Conservation (phyloP, 1,140 invertebrate genomes). For the Ostrea edulis region DNA sequence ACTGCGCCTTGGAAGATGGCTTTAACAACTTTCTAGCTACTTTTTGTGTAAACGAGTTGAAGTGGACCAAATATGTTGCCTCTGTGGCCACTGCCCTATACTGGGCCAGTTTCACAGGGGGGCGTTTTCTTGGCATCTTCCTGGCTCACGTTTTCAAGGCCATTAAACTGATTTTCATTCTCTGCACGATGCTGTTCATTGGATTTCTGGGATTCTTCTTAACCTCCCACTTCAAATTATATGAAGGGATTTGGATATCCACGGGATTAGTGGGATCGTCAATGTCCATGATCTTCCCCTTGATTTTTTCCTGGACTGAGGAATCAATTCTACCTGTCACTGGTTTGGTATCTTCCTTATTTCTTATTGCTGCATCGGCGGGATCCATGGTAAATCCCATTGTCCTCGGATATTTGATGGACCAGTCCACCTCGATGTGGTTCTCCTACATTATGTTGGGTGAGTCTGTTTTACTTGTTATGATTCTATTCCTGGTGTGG, state of each 20-base stretch:
- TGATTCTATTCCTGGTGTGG: slow-evolving; percentile 21
- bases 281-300: slow-evolving; percentile 64
- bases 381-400: slow-evolving; percentile 61
- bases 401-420: slow-evolving; percentile 64
- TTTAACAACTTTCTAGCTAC: slow-evolving; percentile 57
- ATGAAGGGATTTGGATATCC: slow-evolving; percentile 61
- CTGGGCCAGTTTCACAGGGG: slow-evolving; percentile 57
- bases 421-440: slow-evolving; percentile 55
- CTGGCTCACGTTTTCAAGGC: slow-evolving; percentile 45
- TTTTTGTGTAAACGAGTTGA: slow-evolving; percentile 60
- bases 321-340: slow-evolving; percentile 59
- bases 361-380: slow-evolving; percentile 53
- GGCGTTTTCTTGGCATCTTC: slow-evolving; percentile 59
- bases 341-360: slow-evolving; percentile 57
- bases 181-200: background rate
- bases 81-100: slow-evolving; percentile 56
- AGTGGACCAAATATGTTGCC: slow-evolving; percentile 59
- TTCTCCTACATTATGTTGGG: slow-evolving; percentile 60
- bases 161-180: slow-evolving; percentile 17
- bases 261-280: slow-evolving; percentile 55
- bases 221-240: slow-evolving; percentile 27
- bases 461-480: slow-evolving; percentile 45
- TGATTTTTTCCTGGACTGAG: slow-evolving; percentile 61
- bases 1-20: slow-evolving; percentile 63
- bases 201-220: slow-evolving; percentile 26